These are phyloP conservation scores for Drosophila antonietae DNA, from an alignment of 2,888 invertebrate species.

Conservation along the genomic window DNA sequence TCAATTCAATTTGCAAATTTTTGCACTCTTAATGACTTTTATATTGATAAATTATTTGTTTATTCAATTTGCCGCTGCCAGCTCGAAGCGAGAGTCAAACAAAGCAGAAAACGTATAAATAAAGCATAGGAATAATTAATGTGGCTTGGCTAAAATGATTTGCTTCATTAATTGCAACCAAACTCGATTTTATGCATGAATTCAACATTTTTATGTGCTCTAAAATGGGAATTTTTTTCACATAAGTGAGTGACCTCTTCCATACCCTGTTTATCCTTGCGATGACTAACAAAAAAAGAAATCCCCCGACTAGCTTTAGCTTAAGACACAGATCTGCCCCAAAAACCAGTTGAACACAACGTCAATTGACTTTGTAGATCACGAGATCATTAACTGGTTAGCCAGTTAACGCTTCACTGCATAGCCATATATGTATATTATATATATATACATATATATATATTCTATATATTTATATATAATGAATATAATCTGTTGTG, in stretches of 20 bases:
- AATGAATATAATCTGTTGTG: background rate
- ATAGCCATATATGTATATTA: background rate
- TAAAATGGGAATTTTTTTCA: background rate
- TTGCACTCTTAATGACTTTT: background rate
- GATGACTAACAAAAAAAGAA: slow-evolving; percentile 1
- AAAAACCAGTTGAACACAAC: slow-evolving; percentile 31
- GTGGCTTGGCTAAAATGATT: slow-evolving; percentile 15
- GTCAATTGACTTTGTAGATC: slow-evolving; percentile 1
- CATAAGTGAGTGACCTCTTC: slow-evolving; percentile 10
- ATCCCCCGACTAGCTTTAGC: background rate
- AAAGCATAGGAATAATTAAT: slow-evolving; percentile 28
- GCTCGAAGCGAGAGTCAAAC: background rate
- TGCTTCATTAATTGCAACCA: slow-evolving; percentile 17
- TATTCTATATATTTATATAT: background rate
- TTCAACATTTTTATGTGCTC: slow-evolving; percentile 11
- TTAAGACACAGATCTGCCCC: background rate
- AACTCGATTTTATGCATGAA: slow-evolving; percentile 34
- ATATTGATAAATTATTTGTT: background rate
- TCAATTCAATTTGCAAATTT: background rate
- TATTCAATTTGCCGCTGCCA: slow-evolving; percentile 8
- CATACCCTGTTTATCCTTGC: slow-evolving; percentile 36
- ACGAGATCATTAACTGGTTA: slow-evolving; percentile 21
- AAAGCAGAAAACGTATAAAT: slow-evolving; percentile 6
- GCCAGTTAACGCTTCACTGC: slow-evolving; percentile 19
- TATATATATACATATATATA: slow-evolving; percentile 3